phyloP scores from a whole-genome alignment of 2,113 vertebrate genomes.

The Australoheros scitulus region DNA sequence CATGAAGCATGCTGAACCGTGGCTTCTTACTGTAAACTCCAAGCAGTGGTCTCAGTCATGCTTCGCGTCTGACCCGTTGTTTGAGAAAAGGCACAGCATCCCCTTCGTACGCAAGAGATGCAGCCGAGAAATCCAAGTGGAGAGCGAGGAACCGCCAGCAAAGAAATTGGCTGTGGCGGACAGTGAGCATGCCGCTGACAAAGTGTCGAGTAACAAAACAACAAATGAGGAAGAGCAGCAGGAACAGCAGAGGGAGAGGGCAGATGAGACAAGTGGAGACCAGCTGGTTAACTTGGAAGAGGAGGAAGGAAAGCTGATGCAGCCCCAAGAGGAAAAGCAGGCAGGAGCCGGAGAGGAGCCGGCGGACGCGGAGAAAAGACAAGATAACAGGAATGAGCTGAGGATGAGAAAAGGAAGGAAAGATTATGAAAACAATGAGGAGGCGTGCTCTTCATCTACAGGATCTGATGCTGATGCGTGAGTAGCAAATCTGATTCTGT shows the following conservation, averaged over 20 bases:
- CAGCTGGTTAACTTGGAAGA: not conserved
- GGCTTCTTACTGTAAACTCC: constrained; percentile 63
- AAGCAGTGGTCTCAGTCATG: constrained; percentile 15
- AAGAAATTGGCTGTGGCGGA: constrained; percentile 18
- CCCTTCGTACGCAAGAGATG: constrained; percentile 56
- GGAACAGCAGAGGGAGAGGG: not conserved
- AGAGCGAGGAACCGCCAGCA: not conserved
- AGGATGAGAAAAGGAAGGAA: not conserved
- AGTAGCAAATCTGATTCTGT: constrained; percentile 8
- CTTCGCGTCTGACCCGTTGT: not conserved
- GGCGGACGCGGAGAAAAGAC: not conserved
- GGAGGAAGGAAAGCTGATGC: not conserved
- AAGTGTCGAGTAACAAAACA: rapidly evolving
- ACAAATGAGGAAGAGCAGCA: not conserved
- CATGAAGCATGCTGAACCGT: constrained; percentile 51
- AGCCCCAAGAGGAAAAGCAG: not conserved
- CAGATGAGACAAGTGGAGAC: not conserved
- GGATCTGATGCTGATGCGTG: constrained; percentile 26
- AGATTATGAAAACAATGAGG: not conserved
- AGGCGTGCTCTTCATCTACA: not conserved
- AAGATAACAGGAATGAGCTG: not conserved
- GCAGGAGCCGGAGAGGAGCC: not conserved
- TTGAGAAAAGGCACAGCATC: constrained; percentile 22
- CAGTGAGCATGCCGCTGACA: not conserved
- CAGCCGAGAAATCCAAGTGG: not conserved